A percentile compares a stretch with the other conserved stretches of the same genome.
Conservation (phyloP, 2,888 invertebrate genomes). For the Melieria picta region DNA sequence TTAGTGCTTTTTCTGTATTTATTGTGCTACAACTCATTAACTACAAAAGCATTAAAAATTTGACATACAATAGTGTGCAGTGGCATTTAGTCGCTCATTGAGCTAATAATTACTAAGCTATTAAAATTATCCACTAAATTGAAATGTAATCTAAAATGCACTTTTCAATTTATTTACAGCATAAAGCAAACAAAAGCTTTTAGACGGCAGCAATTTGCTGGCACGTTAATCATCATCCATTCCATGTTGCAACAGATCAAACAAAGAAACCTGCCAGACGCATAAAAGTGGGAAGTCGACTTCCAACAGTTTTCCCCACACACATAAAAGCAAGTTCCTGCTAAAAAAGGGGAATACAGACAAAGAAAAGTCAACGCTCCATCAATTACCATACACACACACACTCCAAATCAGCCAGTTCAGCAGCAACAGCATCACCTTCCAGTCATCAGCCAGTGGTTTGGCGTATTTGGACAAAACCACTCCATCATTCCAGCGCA, state of each 20-base stretch:
- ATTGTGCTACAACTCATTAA: no score
- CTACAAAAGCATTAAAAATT: no score
- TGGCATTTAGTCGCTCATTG: no score
- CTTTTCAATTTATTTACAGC: not conserved
- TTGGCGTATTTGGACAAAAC: conserved; percentile 14
- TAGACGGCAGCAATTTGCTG: not conserved
- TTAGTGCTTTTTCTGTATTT: no score
- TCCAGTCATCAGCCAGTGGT: not conserved
- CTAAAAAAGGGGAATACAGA: conserved; percentile 14
- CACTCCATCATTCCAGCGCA: not conserved
- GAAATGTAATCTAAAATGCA: not conserved
- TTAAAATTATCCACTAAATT: not conserved
- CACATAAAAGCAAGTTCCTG: not conserved
- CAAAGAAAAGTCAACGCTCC: conserved; percentile 14
- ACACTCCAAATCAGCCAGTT: not conserved
- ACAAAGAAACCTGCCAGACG: conserved; percentile 14
- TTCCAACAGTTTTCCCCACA: no score
- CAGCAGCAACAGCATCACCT: not conserved
- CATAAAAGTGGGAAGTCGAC: not conserved
- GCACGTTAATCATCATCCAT: not conserved
- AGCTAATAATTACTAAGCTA: no score
- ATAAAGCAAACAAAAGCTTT: not conserved
- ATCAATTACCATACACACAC: not conserved
- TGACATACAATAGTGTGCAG: no score
- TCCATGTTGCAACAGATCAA: not conserved